Evolutionary conservation across 30 jellyfish, hydroid and myxozoan species (phyloP).

Genomic region (Morbakka virulenta): DNA sequence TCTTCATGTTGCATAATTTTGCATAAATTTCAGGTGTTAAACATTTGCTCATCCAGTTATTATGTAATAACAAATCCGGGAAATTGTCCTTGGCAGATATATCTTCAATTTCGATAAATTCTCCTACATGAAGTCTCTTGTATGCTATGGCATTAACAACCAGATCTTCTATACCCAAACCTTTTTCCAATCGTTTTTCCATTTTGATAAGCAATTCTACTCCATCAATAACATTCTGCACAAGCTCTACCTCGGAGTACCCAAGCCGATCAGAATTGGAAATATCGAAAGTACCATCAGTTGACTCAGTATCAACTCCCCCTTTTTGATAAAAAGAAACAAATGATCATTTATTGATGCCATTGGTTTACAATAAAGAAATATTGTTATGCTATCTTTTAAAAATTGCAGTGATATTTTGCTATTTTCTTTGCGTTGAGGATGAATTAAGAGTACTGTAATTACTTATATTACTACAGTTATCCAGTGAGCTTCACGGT

Average conservation of each 20-base stretch:
- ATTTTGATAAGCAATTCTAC: slow-evolving; percentile 40
- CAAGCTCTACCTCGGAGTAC: slow-evolving; percentile 47
- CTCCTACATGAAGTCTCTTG: not conserved
- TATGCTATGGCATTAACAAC: not conserved
- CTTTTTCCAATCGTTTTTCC: slow-evolving; percentile 50
- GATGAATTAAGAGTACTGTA: no score
- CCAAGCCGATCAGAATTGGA: slow-evolving; percentile 73
- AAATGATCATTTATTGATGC: no score
- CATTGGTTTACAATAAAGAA: no score
- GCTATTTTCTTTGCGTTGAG: no score
- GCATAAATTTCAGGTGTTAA: slow-evolving; percentile 26
- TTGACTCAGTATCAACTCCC: slow-evolving; percentile 70
- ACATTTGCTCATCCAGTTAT: slow-evolving; percentile 56
- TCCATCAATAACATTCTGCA: slow-evolving; percentile 65
- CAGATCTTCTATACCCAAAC: slow-evolving; percentile 5
- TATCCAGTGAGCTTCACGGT: no score
- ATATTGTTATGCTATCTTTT: no score
- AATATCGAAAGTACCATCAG: slow-evolving; percentile 59
- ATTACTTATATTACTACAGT: no score
- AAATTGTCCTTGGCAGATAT: not conserved
- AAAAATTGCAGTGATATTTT: no score
- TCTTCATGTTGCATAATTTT: slow-evolving; percentile 3
- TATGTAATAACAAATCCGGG: slow-evolving; percentile 54
- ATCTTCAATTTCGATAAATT: not conserved
- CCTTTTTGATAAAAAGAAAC: no score